Evolutionary conservation across 2,888 invertebrate genomes (phyloP).

Genomic region (Xanthostigma xanthostigma): DNA sequence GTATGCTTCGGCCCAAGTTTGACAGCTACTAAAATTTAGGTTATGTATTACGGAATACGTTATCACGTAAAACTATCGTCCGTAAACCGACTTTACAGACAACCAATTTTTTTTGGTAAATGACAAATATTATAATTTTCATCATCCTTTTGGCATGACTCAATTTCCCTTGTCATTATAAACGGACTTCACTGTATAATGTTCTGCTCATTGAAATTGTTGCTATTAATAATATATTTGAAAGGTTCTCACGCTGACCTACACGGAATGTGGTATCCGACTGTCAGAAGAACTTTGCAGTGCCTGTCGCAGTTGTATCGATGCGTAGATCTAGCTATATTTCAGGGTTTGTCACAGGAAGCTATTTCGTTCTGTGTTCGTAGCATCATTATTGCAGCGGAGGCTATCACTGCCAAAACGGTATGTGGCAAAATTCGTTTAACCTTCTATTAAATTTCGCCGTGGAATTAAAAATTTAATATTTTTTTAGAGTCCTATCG

Average conservation of each 20-base stretch:
- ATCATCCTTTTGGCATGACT: too few species aligned
- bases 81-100: too few species aligned
- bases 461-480: neutral
- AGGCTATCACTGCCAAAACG: conserved; percentile 60
- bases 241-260: conserved; percentile 46
- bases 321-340: conserved; percentile 87
- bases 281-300: conserved; percentile 84
- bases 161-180: too few species aligned
- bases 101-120: too few species aligned
- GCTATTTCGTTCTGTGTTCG: conserved; percentile 84
- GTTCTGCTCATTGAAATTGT: too few species aligned
- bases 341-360: conserved; percentile 94
- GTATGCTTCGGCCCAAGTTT: too few species aligned
- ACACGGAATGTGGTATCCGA: conserved; percentile 99
- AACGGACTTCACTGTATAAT: too few species aligned
- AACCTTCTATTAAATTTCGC: neutral
- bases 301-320: conserved; percentile 85
- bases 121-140: too few species aligned
- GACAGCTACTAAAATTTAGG: too few species aligned
- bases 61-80: too few species aligned
- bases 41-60: too few species aligned
- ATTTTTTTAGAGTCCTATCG: conserved; percentile 50
- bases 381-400: conserved; percentile 70
- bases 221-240: too few species aligned
- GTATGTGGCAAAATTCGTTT: conserved; percentile 22